phyloP scores from a whole-genome alignment of 2,888 invertebrate genomes.

The Caenorhabditis sulstoni region DNA sequence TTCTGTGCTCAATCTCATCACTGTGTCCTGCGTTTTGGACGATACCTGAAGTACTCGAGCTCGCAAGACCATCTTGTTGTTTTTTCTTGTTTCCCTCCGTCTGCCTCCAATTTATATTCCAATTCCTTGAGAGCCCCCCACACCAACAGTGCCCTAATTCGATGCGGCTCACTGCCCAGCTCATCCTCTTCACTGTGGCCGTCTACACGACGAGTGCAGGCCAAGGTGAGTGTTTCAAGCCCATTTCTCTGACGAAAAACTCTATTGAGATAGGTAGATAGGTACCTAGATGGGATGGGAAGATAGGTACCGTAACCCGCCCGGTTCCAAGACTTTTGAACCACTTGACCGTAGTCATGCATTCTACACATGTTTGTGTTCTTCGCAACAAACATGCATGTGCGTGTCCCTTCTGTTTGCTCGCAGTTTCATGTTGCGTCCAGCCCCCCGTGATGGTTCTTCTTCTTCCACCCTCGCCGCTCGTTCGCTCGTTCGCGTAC shows the following conservation, averaged over 20 bases:
- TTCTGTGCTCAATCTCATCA: slow-evolving; percentile 57
- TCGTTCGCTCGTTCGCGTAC: neutral
- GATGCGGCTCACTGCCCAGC: slow-evolving; percentile 48
- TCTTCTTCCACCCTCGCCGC: slow-evolving; percentile 20
- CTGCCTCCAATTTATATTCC: too few relatives aligned
- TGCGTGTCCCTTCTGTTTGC: slow-evolving; percentile 39
- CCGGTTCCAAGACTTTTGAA: too few relatives aligned
- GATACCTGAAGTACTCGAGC: neutral
- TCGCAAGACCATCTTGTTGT: neutral
- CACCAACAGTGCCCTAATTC: too few relatives aligned
- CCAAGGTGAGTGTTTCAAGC: slow-evolving; percentile 52
- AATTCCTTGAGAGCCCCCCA: too few relatives aligned
- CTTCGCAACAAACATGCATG: slow-evolving; percentile 53
- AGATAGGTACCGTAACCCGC: too few relatives aligned
- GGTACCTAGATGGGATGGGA: too few relatives aligned
- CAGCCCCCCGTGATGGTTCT: slow-evolving; percentile 1
- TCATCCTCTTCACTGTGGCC: slow-evolving; percentile 44
- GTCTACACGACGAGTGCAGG: slow-evolving; percentile 44
- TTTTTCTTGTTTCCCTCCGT: too few relatives aligned
- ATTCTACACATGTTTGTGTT: slow-evolving; percentile 35
- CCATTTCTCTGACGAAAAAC: too few relatives aligned
- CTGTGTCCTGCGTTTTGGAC: too few relatives aligned
- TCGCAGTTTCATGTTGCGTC: slow-evolving; percentile 53
- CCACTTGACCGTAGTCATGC: too few relatives aligned
- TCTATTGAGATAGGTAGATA: too few relatives aligned